Base-by-base conservation (phyloP, 2,113 vertebrate genomes). In the Cariama cristata region DNA sequence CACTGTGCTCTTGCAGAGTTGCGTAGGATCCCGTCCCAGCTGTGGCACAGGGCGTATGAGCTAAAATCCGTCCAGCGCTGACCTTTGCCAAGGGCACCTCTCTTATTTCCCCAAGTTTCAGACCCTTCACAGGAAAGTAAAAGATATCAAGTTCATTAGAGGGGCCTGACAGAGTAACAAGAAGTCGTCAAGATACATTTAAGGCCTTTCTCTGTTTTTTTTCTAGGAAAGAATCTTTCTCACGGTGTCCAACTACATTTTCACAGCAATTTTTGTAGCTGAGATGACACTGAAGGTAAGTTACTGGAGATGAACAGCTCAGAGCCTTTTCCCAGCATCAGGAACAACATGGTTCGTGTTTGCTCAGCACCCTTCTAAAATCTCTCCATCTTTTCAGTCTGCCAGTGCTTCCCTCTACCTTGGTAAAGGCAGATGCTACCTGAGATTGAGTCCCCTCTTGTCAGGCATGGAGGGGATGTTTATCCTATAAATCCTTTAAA, bases 271-370 rank as follows among this genome's bases (percentile, higher is more conserved):
- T 97, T 99, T 99, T 76, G 99, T 99, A 86, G 98, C 99, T 20
- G 99, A 99, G 98, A 99, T 99, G 99, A 99, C 99, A 4, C 96
- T 99, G 64, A 99, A 99, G 99, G 99, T 99, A 98, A 96, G 97
- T 92, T 58, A 56, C 45, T 49, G 55, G 52, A 84, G 24, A 35
- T 73, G 11, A 90, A 66, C 40, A 64, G 23, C 56, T 97, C 81
- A 91, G 82, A 72, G 63, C 42, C 26, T 92, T 96, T 66, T 76
- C 47, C 38, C 19, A 15, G 15, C 86, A 35, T 87, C 35, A 81
- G 33, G 47, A 86, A 59, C 56, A 87, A n/a, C 21, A 27, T 5
- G 2, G 26, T 53, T 96, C n/a, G 3, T 35, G 19, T 91, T 81
- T 93, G 16, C 30, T 79, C 52, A 60, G 17, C 59, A 90, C 22